Percentiles rank a stretch among this genome's conserved stretches.
Evolutionary conservation across 2,888 invertebrate species (phyloP).

Genomic region (Alloplasta piceator): DNA sequence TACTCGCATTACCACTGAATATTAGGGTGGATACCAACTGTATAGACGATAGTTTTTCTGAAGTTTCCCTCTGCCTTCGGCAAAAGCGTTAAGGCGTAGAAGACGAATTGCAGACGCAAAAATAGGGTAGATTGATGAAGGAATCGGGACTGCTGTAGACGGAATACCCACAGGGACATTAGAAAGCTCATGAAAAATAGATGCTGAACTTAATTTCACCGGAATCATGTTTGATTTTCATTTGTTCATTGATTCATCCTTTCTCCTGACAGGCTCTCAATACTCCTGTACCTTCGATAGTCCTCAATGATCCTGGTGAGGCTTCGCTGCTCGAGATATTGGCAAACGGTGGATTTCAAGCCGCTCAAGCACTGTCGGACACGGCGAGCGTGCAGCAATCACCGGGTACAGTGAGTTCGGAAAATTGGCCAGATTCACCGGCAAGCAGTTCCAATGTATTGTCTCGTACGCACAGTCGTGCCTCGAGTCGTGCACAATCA

Average conservation of each 20-base stretch:
- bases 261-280: constrained; percentile 31
- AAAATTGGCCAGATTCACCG: constrained; percentile 73
- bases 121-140: too few species aligned
- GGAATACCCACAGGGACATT: too few species aligned
- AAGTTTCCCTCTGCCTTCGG: too few species aligned
- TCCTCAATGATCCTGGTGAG: constrained; percentile 67
- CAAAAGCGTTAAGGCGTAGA: too few species aligned
- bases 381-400: constrained; percentile 64
- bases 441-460: constrained; percentile 67
- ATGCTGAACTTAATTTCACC: too few species aligned
- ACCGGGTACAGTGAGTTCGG: constrained; percentile 61
- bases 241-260: not conserved
- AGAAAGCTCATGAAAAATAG: too few species aligned
- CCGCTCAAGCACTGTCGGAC: constrained; percentile 68
- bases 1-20: too few species aligned
- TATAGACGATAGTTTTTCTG: too few species aligned
- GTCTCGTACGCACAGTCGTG: constrained; percentile 69
- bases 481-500: constrained; percentile 73
- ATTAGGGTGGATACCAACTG: too few species aligned
- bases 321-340: constrained; percentile 70
- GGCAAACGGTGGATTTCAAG: constrained; percentile 69
- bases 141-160: too few species aligned
- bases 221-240: too few species aligned
- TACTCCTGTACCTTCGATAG: constrained; percentile 65
- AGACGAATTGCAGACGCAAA: too few species aligned